Evolutionary conservation across 1,140 invertebrate genomes (phyloP), one percentile per base, ranked within the genome.

Genomic region (Ostrea denselamellosa): DNA sequence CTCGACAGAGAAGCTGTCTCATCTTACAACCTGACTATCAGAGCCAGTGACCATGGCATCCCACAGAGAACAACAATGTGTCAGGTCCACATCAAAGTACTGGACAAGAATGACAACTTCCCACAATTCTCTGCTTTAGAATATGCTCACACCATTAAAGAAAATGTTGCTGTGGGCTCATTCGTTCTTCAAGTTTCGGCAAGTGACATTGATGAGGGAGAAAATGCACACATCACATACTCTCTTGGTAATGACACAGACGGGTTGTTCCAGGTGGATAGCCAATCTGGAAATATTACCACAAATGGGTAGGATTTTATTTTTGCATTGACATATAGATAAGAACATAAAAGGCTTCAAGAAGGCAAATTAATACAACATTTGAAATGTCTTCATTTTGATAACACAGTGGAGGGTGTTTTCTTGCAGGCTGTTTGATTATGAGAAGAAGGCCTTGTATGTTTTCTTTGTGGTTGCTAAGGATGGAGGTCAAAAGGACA

Each of bases 381-480:
- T 22, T 28, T 53, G 0, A 83, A 53, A 9, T 19, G n/a, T 53
- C 8, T 51, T 52, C 71, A 34, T 81, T 34, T 34, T 81, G 17
- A 83, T 88, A 51, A 22, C 12, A 14, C 12, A 44, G 34, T 44
- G 34, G 34, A 44, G 34, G 34, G 22, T 84, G n/a, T 82, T 84
- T 8, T 88, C 62, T 92, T 95, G 14, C 95, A 98, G 97, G 51
- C 90, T 95, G 54, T 96, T 99, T 94, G 98, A 99, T 95, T 96
- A 98, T 88, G 98, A 99, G 94, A 96, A 96, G 87, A 97, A 97
- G 89, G 96, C 95, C 83, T 95, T 95, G 19, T 98, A 98, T 93
- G 96, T 96, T 87, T 98, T 99, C 82, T 95, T 97, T 92, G 97
- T 98, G 2, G 96, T 98, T 2, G 98, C 98, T 3, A 98, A 97